These are phyloP conservation scores for Pelobates fuscus DNA, from an alignment of 2,113 vertebrate genomes.

Conservation along the genomic window DNA sequence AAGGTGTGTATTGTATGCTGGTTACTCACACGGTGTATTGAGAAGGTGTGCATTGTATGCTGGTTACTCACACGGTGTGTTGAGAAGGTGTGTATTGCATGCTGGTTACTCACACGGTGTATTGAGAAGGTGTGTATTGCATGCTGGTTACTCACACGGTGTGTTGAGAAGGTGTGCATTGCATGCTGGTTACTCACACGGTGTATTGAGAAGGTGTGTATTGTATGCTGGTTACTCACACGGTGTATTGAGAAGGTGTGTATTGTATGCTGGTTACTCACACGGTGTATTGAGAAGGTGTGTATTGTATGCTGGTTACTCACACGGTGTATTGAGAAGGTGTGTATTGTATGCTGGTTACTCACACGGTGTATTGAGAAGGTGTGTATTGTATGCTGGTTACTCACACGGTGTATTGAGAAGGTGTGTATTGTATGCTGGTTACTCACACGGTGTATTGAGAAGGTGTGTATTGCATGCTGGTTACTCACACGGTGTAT, in stretches of 20 bases:
- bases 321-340: neutral
- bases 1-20: neutral
- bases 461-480: neutral
- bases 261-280: constrained; percentile 74
- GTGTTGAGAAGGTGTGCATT: neutral
- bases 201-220: constrained; percentile 1
- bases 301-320: neutral
- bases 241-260: constrained; percentile 94
- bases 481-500: constrained; percentile 1
- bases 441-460: constrained; percentile 6
- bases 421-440: neutral
- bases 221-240: constrained; percentile 72
- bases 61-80: neutral
- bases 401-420: constrained; percentile 1
- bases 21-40: constrained; percentile 1
- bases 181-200: neutral
- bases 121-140: constrained; percentile 1
- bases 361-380: constrained; percentile 4
- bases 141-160: neutral
- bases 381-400: neutral
- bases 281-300: neutral
- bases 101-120: neutral
- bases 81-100: neutral
- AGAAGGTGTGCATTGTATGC: neutral
- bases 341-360: neutral